phyloP scores from a whole-genome alignment of 2,797 vertebrate genomes.

The Helostoma temminkii region DNA sequence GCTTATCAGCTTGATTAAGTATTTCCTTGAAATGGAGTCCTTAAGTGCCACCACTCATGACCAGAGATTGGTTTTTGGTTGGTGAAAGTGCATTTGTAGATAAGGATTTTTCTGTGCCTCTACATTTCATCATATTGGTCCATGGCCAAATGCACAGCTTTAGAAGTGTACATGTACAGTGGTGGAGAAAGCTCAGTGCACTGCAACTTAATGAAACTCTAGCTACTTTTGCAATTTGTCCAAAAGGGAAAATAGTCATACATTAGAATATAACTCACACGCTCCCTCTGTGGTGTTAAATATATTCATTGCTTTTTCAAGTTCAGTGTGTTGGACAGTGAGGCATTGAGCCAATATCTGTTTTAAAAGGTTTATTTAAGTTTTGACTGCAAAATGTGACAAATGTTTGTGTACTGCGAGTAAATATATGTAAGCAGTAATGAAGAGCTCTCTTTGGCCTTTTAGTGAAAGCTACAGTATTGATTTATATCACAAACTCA shows the following conservation, averaged over 20 bases:
- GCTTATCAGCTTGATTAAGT: conserved; percentile 62
- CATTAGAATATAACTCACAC: neutral
- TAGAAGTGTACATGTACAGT: too few species aligned
- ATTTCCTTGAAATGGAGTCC: conserved; percentile 31
- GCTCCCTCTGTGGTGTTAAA: too few species aligned
- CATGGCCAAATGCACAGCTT: too few species aligned
- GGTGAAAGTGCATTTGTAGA: conserved; percentile 10
- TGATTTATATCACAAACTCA: conserved; percentile 26
- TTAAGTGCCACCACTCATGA: neutral
- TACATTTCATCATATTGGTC: neutral
- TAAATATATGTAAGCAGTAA: neutral
- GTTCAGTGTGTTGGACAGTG: neutral
- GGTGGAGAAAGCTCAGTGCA: neutral
- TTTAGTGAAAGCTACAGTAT: conserved; percentile 26
- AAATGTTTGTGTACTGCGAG: conserved; percentile 6
- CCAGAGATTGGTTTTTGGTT: neutral
- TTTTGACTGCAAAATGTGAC: neutral
- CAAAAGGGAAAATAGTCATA: too few species aligned
- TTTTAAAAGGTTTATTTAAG: neutral
- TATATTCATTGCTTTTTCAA: neutral
- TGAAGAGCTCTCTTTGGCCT: conserved; percentile 19
- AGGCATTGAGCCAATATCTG: neutral
- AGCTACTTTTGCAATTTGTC: neutral
- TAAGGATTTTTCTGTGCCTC: too few species aligned
- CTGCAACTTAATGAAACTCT: neutral